Conservation (phyloP, 1,140 invertebrate genomes). For the Probaryconus sp. region DNA sequence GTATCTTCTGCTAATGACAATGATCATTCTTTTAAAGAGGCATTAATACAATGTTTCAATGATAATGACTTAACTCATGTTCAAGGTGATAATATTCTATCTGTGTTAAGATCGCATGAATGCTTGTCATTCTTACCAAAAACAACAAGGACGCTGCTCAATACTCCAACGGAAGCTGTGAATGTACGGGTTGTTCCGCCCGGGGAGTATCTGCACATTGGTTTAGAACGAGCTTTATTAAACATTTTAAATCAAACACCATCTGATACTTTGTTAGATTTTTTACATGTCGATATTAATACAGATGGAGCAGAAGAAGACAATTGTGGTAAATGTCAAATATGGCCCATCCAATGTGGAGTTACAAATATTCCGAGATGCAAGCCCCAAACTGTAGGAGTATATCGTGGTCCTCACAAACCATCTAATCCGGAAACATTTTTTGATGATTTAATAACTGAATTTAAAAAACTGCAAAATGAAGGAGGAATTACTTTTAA, state of each 20-base stretch:
- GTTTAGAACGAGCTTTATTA: conserved; percentile 7
- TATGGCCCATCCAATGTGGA: conserved; percentile 8
- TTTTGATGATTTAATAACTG: conserved; percentile 15
- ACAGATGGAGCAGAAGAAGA: conserved; percentile 10
- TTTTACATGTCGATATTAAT: conserved; percentile 7
- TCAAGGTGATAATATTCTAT: conserved; percentile 11
- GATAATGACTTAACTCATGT: conserved; percentile 14
- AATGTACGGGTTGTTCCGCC: conserved; percentile 3
- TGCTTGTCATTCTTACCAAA: conserved; percentile 2
- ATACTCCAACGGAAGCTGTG: not conserved
- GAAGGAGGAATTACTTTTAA: conserved; percentile 8
- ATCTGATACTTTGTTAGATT: not conserved
- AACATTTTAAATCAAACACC: not conserved
- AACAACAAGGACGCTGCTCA: not conserved
- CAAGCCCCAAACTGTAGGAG: not conserved
- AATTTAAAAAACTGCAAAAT: not conserved
- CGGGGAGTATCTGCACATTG: conserved; percentile 25
- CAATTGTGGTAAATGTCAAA: not conserved
- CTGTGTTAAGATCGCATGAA: conserved; percentile 19
- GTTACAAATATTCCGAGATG: conserved; percentile 9
- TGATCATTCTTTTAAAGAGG: conserved; percentile 1
- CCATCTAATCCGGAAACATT: conserved; percentile 1
- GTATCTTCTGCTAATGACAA: not conserved
- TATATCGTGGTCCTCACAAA: conserved; percentile 1
- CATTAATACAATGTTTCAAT: conserved; percentile 13